phyloP scores from a whole-genome alignment of 2,797 vertebrate species.

The Diplodus puntazzo region DNA sequence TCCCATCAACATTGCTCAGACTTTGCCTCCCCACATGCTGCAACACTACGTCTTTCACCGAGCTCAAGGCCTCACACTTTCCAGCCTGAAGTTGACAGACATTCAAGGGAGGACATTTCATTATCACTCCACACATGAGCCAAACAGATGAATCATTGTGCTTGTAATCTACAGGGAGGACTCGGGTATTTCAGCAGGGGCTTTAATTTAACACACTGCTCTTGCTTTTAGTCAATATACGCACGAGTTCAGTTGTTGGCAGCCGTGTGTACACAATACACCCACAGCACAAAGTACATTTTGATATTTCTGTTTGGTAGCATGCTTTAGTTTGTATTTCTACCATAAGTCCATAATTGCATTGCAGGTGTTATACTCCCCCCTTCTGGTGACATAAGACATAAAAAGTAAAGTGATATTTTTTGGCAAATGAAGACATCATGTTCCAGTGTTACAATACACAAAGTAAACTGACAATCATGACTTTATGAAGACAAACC shows the following conservation, averaged over 20 bases:
- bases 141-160: slow-evolving; percentile 39
- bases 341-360: slow-evolving; percentile 4
- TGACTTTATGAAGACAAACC: slow-evolving; percentile 28
- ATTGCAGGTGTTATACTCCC: slow-evolving; percentile 57
- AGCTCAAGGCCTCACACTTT: slow-evolving; percentile 48
- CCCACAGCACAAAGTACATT: background rate
- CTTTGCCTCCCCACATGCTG: slow-evolving; percentile 48
- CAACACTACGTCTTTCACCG: slow-evolving; percentile 58
- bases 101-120: slow-evolving; percentile 49
- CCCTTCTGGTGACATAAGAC: slow-evolving; percentile 70
- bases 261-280: background rate
- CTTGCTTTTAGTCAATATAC: background rate
- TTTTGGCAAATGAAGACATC: slow-evolving; percentile 20
- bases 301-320: slow-evolving; percentile 9
- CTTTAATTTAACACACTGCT: background rate
- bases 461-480: slow-evolving; percentile 65
- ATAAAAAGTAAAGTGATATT: background rate
- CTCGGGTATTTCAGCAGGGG: background rate
- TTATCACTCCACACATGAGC: slow-evolving; percentile 30
- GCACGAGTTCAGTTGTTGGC: background rate
- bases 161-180: slow-evolving; percentile 17
- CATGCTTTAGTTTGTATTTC: slow-evolving; percentile 10
- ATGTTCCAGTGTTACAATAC: slow-evolving; percentile 24
- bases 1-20: slow-evolving; percentile 65
- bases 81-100: slow-evolving; percentile 51